Evolutionary conservation across 2,113 vertebrate species (phyloP).

Genomic region (Dryoscopus gambensis): DNA sequence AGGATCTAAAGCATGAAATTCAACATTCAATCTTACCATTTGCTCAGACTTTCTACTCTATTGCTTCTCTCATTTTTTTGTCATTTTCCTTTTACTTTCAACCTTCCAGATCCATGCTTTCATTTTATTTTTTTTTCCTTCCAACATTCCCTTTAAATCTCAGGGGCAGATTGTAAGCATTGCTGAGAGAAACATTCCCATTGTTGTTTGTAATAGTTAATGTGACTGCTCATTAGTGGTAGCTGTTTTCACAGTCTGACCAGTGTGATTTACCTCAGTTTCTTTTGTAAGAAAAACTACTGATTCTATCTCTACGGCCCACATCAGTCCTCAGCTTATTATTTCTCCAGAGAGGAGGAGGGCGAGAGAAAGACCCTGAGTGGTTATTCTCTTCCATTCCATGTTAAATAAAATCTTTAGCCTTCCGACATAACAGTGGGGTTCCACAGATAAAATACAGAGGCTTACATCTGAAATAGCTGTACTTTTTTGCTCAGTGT

Average conservation of each 20-base stretch:
- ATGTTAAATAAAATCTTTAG: not conserved
- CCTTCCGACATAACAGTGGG: not conserved
- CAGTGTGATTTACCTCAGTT: not conserved
- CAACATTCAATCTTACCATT: not conserved
- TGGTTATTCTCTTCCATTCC: not conserved
- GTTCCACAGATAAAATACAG: not conserved
- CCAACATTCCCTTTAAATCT: not conserved
- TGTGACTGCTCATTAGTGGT: not conserved
- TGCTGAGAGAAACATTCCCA: not conserved
- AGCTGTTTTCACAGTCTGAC: not conserved
- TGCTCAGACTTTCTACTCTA: not conserved
- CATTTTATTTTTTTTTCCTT: not conserved
- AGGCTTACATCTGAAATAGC: not conserved
- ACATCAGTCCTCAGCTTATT: not conserved
- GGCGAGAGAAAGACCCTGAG: not conserved
- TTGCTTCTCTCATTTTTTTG: not conserved
- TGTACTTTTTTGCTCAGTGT: not conserved
- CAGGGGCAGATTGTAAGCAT: not conserved
- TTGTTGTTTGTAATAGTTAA: not conserved
- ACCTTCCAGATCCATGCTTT: not conserved
- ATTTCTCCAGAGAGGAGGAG: not conserved
- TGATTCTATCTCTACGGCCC: not conserved
- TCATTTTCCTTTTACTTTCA: not conserved
- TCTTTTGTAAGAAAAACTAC: not conserved
- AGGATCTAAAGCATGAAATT: not conserved